Evolutionary conservation across 2,113 vertebrate species (phyloP).

Genomic region (Orthonyx spaldingii): DNA sequence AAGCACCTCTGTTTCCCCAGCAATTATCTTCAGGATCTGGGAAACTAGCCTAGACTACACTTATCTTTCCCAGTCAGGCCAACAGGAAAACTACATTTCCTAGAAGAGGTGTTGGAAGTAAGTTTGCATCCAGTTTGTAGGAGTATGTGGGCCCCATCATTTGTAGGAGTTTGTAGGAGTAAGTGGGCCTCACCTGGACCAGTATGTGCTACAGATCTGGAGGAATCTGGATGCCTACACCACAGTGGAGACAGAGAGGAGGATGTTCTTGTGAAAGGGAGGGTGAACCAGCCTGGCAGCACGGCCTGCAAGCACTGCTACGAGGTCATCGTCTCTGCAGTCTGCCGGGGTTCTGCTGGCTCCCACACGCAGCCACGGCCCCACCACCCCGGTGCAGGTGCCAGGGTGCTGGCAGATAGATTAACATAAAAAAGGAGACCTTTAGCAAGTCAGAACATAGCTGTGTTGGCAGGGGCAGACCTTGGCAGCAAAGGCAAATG

Average conservation of each 20-base stretch:
- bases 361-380: accelerated
- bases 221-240: neutral
- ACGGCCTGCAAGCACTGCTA: accelerated
- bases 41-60: neutral
- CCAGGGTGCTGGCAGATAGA: neutral
- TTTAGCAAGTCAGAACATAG: neutral
- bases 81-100: neutral
- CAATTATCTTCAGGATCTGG: neutral
- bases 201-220: neutral
- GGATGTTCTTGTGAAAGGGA: accelerated
- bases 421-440: neutral
- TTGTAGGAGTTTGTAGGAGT: accelerated
- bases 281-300: neutral
- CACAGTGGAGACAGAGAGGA: accelerated
- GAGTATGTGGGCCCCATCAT: neutral
- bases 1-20: neutral
- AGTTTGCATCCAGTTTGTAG: neutral
- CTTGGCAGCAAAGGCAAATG: neutral
- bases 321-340: accelerated
- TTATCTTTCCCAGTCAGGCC: neutral
- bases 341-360: neutral
- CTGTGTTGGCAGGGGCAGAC: neutral
- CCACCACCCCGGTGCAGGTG: accelerated
- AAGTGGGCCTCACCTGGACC: neutral
- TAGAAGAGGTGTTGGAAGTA: neutral